Conservation (phyloP, 2,113 vertebrate genomes). For the Callospermophilus lateralis region DNA sequence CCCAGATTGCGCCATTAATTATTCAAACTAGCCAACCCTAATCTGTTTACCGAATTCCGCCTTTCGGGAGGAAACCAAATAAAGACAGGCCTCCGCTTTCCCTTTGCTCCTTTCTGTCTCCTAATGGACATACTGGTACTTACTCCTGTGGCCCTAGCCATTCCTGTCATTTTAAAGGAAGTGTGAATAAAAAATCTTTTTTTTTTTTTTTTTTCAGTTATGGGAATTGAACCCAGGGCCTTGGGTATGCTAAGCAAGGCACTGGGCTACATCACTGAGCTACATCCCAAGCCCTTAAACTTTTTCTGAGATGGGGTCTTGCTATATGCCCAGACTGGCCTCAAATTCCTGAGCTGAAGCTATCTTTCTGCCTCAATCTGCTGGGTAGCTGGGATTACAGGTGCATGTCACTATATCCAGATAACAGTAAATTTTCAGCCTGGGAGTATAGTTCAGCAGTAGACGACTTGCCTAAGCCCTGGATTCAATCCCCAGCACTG, state of each 20-base stretch:
- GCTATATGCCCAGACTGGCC: background rate
- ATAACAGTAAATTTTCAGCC: background rate
- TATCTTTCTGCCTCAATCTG: background rate
- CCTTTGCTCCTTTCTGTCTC: background rate
- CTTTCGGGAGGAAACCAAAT: background rate
- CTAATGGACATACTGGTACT: background rate
- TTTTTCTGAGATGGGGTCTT: background rate
- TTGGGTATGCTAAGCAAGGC: background rate
- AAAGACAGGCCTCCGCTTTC: background rate
- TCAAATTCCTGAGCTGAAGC: background rate
- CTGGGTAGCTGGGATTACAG: background rate
- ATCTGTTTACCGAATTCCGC: background rate
- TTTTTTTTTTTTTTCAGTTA: background rate
- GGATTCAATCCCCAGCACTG: too few species aligned
- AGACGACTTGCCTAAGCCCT: too few species aligned
- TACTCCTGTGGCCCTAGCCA: background rate
- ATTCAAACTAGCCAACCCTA: background rate
- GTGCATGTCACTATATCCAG: too few species aligned
- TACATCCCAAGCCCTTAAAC: background rate
- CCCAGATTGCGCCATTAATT: background rate
- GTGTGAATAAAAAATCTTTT: background rate
- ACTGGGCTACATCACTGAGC: background rate
- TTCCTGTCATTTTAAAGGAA: background rate
- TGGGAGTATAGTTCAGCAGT: too few species aligned
- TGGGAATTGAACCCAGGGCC: background rate